Evolutionary conservation across 2,888 invertebrate species (phyloP).

Genomic region (Hydriomena furcata): DNA sequence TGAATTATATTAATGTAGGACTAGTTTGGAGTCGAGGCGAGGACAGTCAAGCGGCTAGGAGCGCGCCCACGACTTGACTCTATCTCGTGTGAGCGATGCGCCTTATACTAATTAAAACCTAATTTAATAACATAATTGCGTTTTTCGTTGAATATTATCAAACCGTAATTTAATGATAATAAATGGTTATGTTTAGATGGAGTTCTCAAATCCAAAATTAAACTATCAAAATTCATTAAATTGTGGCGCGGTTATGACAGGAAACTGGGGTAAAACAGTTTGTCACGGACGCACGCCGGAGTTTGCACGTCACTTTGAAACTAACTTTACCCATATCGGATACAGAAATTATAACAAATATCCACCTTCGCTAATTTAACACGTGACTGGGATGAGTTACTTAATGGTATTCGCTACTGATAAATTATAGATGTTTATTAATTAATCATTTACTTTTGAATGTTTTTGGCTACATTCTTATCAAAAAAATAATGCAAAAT

Average conservation of each 20-base stretch:
- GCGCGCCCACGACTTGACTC: no score
- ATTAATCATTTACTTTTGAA: no score
- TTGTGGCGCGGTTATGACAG: slow-evolving; percentile 22
- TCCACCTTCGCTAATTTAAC: slow-evolving; percentile 26
- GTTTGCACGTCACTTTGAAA: slow-evolving; percentile 25
- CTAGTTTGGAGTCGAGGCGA: no score
- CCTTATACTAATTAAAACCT: no score
- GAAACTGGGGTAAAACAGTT: slow-evolving; percentile 33
- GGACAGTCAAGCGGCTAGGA: no score
- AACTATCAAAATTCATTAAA: slow-evolving; percentile 30
- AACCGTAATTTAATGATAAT: no score
- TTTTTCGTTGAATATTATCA: no score
- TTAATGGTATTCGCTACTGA: slow-evolving; percentile 2
- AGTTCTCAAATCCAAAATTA: slow-evolving; percentile 23
- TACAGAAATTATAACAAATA: slow-evolving; percentile 29
- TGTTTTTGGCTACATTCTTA: no score
- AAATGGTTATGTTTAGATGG: slow-evolving; percentile 9
- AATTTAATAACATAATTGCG: no score
- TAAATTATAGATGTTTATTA: slow-evolving; percentile 1
- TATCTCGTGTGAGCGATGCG: no score
- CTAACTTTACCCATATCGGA: slow-evolving; percentile 30
- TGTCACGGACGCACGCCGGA: slow-evolving; percentile 29
- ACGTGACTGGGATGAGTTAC: slow-evolving; percentile 24
- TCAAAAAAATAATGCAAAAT: no score
- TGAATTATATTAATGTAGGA: no score